Percentiles rank a stretch among this genome's conserved stretches.
phyloP scores from a whole-genome alignment of 2,113 vertebrate genomes.

The Charadrius vociferus region DNA sequence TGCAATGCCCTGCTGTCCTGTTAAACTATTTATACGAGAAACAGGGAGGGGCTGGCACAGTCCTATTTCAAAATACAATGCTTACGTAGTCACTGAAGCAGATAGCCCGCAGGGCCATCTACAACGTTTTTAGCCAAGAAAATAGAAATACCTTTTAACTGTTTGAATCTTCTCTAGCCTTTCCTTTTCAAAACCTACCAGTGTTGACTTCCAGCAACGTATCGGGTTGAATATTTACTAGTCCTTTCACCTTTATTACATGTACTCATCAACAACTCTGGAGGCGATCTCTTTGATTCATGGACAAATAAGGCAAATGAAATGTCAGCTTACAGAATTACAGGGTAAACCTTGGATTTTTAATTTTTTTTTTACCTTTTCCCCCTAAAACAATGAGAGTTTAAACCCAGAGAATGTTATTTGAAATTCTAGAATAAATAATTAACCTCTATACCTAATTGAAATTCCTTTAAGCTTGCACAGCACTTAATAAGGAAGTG shows the following conservation, averaged over 20 bases:
- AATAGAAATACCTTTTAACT: not conserved
- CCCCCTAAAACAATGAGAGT: not conserved
- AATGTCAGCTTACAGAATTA: not conserved
- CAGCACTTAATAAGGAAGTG: not conserved
- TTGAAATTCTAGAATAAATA: constrained; percentile 7
- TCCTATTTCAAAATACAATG: not conserved
- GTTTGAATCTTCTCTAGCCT: not conserved
- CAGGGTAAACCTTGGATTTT: not conserved
- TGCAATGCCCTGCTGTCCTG: not conserved
- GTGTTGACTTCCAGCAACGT: not conserved
- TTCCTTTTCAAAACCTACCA: not conserved
- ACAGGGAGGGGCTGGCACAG: not conserved
- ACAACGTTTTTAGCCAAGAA: not conserved
- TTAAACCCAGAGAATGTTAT: not conserved
- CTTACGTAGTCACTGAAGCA: not conserved
- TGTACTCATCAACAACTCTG: not conserved
- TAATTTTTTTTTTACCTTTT: fast-evolving
- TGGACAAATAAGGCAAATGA: not conserved
- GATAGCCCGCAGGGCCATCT: not conserved
- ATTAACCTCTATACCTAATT: not conserved
- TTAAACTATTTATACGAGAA: not conserved
- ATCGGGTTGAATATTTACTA: not conserved
- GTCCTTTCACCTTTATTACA: not conserved
- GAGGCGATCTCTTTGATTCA: not conserved
- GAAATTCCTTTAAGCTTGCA: not conserved